Evolutionary conservation across 2,113 vertebrate genomes (phyloP).

Genomic region (Notarius quadriscutis): DNA sequence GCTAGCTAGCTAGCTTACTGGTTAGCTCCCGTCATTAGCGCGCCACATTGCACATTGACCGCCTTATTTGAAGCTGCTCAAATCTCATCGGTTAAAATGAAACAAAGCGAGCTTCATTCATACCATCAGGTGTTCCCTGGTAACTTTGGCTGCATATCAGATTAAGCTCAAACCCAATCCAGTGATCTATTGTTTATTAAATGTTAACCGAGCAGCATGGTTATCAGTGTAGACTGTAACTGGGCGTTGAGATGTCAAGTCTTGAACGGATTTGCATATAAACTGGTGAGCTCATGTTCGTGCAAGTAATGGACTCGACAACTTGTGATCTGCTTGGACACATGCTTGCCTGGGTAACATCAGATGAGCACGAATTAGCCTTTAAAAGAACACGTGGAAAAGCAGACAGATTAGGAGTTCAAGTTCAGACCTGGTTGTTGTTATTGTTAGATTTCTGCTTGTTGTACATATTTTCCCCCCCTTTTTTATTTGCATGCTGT

Average conservation of each 20-base stretch:
- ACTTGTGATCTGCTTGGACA: constrained; percentile 3
- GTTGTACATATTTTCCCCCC: background rate
- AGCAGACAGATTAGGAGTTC: constrained; percentile 33
- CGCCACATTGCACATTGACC: constrained; percentile 19
- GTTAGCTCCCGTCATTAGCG: constrained; percentile 20
- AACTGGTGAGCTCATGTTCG: background rate
- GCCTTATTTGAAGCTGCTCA: background rate
- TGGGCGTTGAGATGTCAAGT: constrained; percentile 12
- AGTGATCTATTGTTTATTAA: constrained; percentile 1
- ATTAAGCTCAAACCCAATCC: background rate
- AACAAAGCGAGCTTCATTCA: background rate
- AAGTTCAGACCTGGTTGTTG: background rate
- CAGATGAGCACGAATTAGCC: constrained; percentile 64
- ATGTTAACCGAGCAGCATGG: background rate
- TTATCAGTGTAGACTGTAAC: background rate
- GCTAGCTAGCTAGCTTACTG: constrained; percentile 23
- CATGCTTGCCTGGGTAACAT: constrained; percentile 48
- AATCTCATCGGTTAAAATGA: background rate
- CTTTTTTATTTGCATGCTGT: background rate
- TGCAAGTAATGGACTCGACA: background rate
- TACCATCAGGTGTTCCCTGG: background rate
- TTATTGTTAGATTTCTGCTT: background rate
- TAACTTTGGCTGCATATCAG: background rate
- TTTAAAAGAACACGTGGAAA: constrained; percentile 70
- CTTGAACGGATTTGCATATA: background rate